A percentile compares a stretch with the other conserved stretches of the same genome.
Evolutionary conservation across 1,140 invertebrate species (phyloP).

Genomic region (Bombus ignitus): DNA sequence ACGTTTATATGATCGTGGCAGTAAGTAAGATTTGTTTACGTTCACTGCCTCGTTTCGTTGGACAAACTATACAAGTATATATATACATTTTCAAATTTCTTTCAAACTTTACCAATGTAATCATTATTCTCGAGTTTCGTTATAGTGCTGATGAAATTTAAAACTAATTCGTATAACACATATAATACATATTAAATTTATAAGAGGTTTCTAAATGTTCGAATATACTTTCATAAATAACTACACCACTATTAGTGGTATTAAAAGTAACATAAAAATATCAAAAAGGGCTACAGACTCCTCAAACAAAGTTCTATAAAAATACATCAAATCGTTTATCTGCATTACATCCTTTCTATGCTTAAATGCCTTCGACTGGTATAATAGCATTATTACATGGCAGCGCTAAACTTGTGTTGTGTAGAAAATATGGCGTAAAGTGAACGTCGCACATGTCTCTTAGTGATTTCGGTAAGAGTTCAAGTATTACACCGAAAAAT

Average conservation of each 20-base stretch:
- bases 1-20: too few species aligned
- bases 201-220: too few species aligned
- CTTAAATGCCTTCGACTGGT: not conserved
- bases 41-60: too few species aligned
- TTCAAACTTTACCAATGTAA: too few species aligned
- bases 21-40: too few species aligned
- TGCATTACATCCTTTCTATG: not conserved
- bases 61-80: too few species aligned
- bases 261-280: not conserved
- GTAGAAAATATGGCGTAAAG: constrained; percentile 72
- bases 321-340: not conserved
- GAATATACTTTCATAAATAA: too few species aligned
- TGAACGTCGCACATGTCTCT: constrained; percentile 74
- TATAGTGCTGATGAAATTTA: too few species aligned
- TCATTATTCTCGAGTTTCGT: too few species aligned
- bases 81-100: too few species aligned
- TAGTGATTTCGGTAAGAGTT: constrained; percentile 69
- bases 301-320: not conserved
- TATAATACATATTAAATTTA: too few species aligned
- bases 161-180: too few species aligned
- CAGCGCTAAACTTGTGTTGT: constrained; percentile 15
- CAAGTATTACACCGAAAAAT: constrained; percentile 26
- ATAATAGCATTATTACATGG: not conserved
- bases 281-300: not conserved
- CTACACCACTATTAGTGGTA: not conserved